phyloP scores from a whole-genome alignment of 2,888 invertebrate species.

The Brachyopa scutellaris region DNA sequence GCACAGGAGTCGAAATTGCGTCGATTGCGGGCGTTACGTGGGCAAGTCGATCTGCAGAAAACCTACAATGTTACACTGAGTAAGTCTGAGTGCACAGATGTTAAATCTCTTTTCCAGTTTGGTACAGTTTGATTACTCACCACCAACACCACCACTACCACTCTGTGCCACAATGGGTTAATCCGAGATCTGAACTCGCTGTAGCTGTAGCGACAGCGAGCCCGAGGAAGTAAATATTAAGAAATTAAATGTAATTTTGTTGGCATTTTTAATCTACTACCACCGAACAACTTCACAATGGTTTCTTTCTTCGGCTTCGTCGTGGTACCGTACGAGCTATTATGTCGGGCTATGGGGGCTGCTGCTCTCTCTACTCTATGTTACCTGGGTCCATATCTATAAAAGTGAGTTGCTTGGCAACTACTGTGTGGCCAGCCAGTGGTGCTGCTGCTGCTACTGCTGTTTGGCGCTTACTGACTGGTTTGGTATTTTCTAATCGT shows the following conservation, averaged over 20 bases:
- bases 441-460: too few species aligned
- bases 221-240: constrained; percentile 53
- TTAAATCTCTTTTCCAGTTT: constrained; percentile 38
- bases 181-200: constrained; percentile 62
- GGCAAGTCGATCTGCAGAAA: constrained; percentile 96
- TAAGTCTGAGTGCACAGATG: constrained; percentile 84
- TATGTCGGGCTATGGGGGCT: neutral
- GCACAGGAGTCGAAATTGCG: constrained; percentile 97
- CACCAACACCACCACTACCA: constrained; percentile 32
- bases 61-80: constrained; percentile 95
- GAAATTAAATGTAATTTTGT: constrained; percentile 67
- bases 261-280: constrained; percentile 62
- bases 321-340: neutral
- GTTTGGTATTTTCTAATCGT: constrained; percentile 60
- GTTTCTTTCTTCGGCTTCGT: constrained; percentile 9
- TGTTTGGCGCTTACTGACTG: constrained; percentile 24
- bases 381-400: too few species aligned
- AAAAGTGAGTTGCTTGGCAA: constrained; percentile 28
- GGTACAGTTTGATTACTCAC: constrained; percentile 39
- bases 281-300: constrained; percentile 27
- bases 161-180: constrained; percentile 62
- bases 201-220: constrained; percentile 1
- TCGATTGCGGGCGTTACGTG: constrained; percentile 94
- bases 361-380: too few species aligned
- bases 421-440: constrained; percentile 41